phyloP scores from a whole-genome alignment of 2,888 invertebrate genomes.

The Cantharis rustica region DNA sequence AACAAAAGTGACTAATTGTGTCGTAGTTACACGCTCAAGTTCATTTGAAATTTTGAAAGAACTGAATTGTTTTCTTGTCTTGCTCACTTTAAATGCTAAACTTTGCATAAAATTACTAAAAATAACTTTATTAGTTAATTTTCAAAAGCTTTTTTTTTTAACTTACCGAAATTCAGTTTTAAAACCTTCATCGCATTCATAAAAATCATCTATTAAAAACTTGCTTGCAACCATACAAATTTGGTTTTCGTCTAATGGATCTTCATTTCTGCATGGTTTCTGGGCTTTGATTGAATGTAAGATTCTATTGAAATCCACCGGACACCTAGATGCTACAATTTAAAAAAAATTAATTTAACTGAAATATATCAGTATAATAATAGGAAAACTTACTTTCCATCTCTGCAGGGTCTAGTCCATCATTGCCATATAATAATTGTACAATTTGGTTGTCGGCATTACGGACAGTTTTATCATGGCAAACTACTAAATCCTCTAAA shows the following conservation, averaged over 20 bases:
- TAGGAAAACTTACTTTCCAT: constrained; percentile 79
- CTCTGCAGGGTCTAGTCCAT: constrained; percentile 90
- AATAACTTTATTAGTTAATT: constrained; percentile 3
- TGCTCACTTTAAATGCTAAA: constrained; percentile 51
- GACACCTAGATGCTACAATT: constrained; percentile 72
- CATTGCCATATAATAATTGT: constrained; percentile 93
- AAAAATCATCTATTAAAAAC: constrained; percentile 62
- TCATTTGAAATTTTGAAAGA: constrained; percentile 52
- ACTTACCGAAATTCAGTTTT: constrained; percentile 74
- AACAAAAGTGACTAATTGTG: constrained; percentile 70
- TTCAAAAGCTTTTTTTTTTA: neutral
- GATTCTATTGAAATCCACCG: constrained; percentile 86
- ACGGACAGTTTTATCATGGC: constrained; percentile 95
- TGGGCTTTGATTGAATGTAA: constrained; percentile 79
- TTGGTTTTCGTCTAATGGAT: constrained; percentile 67
- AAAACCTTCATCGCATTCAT: constrained; percentile 72
- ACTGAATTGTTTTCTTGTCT: constrained; percentile 50
- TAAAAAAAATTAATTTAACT: neutral
- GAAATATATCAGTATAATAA: neutral
- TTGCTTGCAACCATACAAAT: constrained; percentile 63
- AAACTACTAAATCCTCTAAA: constrained; percentile 92
- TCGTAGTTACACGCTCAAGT: constrained; percentile 58
- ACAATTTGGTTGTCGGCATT: constrained; percentile 93
- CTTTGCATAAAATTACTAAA: constrained; percentile 54
- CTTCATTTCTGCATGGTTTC: constrained; percentile 71